Conservation (phyloP, 1,140 invertebrate species). For the Tenebrio molitor region DNA sequence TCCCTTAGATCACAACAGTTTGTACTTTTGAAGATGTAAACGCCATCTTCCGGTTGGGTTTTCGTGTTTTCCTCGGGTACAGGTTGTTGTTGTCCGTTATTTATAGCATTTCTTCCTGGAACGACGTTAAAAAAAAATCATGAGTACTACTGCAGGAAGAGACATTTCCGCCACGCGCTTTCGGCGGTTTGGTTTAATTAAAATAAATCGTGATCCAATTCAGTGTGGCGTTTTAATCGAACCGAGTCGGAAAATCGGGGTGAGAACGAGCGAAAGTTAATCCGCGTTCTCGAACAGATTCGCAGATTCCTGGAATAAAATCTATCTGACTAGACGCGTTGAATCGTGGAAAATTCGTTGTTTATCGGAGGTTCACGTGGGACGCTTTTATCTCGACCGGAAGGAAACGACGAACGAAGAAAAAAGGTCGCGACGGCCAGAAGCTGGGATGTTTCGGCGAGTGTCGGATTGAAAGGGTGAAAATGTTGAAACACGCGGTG, state of each 20-base stretch:
- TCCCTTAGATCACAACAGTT: no score
- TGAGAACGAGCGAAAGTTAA: neutral
- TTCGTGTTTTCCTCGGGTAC: no score
- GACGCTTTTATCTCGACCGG: slow-evolving; percentile 37
- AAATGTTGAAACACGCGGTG: slow-evolving; percentile 64
- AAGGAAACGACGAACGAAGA: slow-evolving; percentile 40
- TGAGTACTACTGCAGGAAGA: no score
- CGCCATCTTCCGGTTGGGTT: no score
- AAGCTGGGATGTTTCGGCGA: neutral
- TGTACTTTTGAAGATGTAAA: no score
- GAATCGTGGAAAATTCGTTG: slow-evolving; percentile 16
- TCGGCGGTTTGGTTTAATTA: slow-evolving; percentile 5
- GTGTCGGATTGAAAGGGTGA: slow-evolving; percentile 31
- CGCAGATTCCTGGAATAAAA: neutral
- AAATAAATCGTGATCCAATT: slow-evolving; percentile 9
- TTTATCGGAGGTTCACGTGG: slow-evolving; percentile 23
- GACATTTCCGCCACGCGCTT: slow-evolving; percentile 11
- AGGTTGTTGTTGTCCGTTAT: no score
- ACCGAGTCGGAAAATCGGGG: neutral
- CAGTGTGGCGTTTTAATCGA: neutral
- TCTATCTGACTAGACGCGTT: neutral
- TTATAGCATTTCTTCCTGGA: no score
- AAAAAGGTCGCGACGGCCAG: slow-evolving; percentile 5
- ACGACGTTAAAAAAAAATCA: no score
- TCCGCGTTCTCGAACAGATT: neutral